Percentiles rank a stretch among this genome's conserved stretches.
Evolutionary conservation across 2,888 invertebrate genomes (phyloP).

Genomic region (Cotesia congregata): DNA sequence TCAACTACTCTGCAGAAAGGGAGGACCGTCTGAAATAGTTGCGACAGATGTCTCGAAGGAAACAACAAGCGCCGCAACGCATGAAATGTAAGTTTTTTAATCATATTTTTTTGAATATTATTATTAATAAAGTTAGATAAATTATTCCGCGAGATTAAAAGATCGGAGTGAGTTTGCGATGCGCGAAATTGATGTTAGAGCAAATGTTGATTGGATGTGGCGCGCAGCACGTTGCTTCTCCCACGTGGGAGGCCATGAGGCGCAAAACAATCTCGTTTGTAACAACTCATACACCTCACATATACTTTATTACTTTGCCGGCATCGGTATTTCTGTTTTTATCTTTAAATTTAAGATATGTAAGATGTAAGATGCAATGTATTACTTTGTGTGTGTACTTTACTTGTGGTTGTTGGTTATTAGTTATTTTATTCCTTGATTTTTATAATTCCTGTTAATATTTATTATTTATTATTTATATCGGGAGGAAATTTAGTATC

Average conservation of each 20-base stretch:
- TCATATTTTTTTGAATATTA: background rate
- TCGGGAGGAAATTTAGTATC: background rate
- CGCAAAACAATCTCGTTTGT: conserved; percentile 62
- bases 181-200: conserved; percentile 6
- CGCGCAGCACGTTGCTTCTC: conserved; percentile 62
- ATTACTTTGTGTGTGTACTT: background rate
- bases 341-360: background rate
- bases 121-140: background rate
- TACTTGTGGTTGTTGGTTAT: too few relatives aligned
- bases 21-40: conserved; percentile 32
- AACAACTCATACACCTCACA: background rate
- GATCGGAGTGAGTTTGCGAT: background rate
- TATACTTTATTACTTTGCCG: background rate
- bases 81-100: conserved; percentile 72
- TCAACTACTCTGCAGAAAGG: background rate
- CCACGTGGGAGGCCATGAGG: conserved; percentile 67
- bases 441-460: background rate
- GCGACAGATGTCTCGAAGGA: conserved; percentile 72
- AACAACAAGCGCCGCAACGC: conserved; percentile 73
- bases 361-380: background rate
- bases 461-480: background rate
- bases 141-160: background rate
- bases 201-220: conserved; percentile 47
- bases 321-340: background rate
- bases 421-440: background rate